A percentile compares a stretch with the other conserved stretches of the same genome.
Conservation (phyloP, 2,797 vertebrate genomes). For the Acanthurus tractus region DNA sequence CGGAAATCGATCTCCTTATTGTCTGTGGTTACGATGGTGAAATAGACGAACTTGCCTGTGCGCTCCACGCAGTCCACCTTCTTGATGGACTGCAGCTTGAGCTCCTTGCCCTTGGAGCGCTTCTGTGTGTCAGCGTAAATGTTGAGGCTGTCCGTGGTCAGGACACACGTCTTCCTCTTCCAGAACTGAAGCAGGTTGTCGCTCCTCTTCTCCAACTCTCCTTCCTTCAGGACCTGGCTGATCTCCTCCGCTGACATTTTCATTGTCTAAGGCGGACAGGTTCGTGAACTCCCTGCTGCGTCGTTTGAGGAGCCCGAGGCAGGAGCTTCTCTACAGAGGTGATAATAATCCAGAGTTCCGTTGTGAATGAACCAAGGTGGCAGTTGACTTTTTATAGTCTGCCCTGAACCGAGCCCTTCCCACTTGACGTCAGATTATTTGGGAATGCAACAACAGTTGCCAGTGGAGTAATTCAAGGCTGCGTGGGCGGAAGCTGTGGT, state of each 20-base stretch:
- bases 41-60: conserved; percentile 96
- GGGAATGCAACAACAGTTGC: conserved; percentile 80
- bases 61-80: conserved; percentile 98
- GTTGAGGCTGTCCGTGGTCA: conserved; percentile 93
- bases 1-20: conserved; percentile 97
- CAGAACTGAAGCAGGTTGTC: conserved; percentile 96
- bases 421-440: conserved; percentile 79
- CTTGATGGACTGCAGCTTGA: conserved; percentile 93
- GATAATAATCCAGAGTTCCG: conserved; percentile 69
- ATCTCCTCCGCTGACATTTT: conserved; percentile 84
- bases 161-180: conserved; percentile 96
- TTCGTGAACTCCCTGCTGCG: conserved; percentile 26
- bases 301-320: conserved; percentile 53
- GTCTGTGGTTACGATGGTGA: conserved; percentile 97
- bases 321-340: conserved; percentile 43
- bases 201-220: conserved; percentile 97
- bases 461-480: conserved; percentile 75
- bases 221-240: conserved; percentile 91
- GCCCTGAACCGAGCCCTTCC: conserved; percentile 50
- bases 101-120: conserved; percentile 91
- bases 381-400: conserved; percentile 58
- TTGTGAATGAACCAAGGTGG: conserved; percentile 69
- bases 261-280: conserved; percentile 68
- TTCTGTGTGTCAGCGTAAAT: conserved; percentile 91
- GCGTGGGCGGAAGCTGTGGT: conserved; percentile 76